Base-by-base conservation (phyloP, 1,140 invertebrate species). In the Meloidogyne exigua region DNA sequence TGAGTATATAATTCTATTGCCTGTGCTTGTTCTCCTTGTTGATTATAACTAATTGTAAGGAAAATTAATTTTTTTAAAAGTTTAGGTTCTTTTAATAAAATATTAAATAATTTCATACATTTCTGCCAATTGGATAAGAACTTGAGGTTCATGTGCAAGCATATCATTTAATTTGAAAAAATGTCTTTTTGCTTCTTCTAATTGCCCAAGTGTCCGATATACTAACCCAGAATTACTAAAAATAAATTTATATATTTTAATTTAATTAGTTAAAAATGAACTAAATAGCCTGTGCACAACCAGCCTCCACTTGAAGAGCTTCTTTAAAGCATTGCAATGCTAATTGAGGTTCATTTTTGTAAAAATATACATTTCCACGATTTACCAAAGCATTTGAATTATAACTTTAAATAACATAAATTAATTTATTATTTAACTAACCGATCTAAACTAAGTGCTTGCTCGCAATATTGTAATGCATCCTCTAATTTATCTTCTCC, bases 271-370 rank as follows among this genome's bases (percentile, higher is more conserved):
- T 42, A 42, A 42, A 12, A 12, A 9, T 42, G 0, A 49, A 57
- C 49, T 94, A 96, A n/a, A 95, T 89, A 10, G 93, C 95, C 89
- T 96, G 94, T 36, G 95, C 92, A 87, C 92, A 94, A 26, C 91
- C 92, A 0, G 93, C 91, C 83, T 95, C 93, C 82, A 92, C 92
- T 74, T 93, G 91, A 65, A 95, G 85, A 0, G 94, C 94, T 79
- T 91, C 91, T 68, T 83, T 85, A 39, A 72, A 93, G 83, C 91
- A 91, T 83, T 93, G 91, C 76, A 91, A 90, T 0, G 94, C 93
- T 84, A 91, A 91, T 76, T 93, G 92, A 70, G 90, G 90, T 74
- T 95, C 92, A 66, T 90, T 90, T 82, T 91, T 92, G 57, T 90
- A 90, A 84, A 92, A 92, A 66, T 91, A 91, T 80, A 93, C 93